Evolutionary conservation across 2,888 invertebrate genomes (phyloP), one percentile per base, ranked within the genome.

Genomic region (Seira ritae): DNA sequence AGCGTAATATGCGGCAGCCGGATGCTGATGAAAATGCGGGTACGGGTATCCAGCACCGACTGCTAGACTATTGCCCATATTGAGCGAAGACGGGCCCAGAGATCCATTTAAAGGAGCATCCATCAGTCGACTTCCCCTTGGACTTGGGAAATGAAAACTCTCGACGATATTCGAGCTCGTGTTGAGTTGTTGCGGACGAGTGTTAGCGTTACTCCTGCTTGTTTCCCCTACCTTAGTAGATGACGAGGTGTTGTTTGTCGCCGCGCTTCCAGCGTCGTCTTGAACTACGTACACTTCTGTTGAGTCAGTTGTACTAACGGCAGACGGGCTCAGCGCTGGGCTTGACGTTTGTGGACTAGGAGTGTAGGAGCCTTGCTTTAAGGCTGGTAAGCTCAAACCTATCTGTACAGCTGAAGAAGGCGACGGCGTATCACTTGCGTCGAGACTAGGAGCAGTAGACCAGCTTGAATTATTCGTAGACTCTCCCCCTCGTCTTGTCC

Each of bases 321-420:
- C 69, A 10, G 80, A 74, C 2, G 80, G 80, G 65, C 80, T 80
- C 17, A 65, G 68, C 24, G 74, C 69, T 19, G 80, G 80, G 68
- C 80, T 80, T 69, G 74, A 23, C 62, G 73, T 80, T 65, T 80
- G 80, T 42, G 73, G 80, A 80, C 80, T 80, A 80, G 80, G 80
- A 74, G 69, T 80, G 70, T 74, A 74, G 19, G 42, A 69, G 20
- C 69, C 69, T 37, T 80, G 68, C 17, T 80, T 80, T 46, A 80
- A 24, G 42, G 74, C 69, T 80, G 80, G 69, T 50, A 80, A 46
- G 74, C 65, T 80, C 24, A 80, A 74, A 69, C 74, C 68, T 68
- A 80, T 80, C 50, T 73, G 80, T 24, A 80, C 74, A 22, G 75
- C 23, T 4, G 75, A 46, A 17, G 75, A 66, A 17, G 65, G 2